Base-by-base conservation (phyloP, 1,140 invertebrate genomes). In the Centruroides vittatus region DNA sequence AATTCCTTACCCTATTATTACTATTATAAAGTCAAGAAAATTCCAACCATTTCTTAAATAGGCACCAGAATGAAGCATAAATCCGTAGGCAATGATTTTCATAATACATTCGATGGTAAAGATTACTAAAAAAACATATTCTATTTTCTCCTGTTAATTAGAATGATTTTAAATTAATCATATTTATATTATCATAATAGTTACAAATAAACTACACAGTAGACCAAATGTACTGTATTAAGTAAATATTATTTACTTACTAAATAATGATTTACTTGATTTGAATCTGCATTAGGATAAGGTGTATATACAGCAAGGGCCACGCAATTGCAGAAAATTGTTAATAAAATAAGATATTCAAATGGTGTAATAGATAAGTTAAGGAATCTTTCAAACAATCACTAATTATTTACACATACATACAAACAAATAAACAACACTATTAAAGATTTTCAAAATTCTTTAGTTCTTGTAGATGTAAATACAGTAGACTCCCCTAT, bases 41-140 rank as follows among this genome's bases (percentile, higher is more conserved):
- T 99, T 99, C 96, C 97, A 99, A 69, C 92, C 93, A 79, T 95
- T 98, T 70, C 96, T 80, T 68, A 99, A 82, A 80, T 99, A 99
- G 65, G 96, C 93, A 70, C 93, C 94, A 52, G 82, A 81, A 80
- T 99, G 96, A 76, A 93, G 85, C 64, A 94, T 81, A 79, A 99
- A 98, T 66, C 96, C 96, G 77, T 96, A 96, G 53, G 97, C 96
- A 69, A 99, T 88, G 70, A 99, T 98, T 81, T 99, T 99, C 88
- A 99, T 94, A 67, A 97, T 81, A 78, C 93, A 96, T 80, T 99
- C 96, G 65, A 88, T 82, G 51, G 94, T 98, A 81, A 99, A 99
- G 78, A 99, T 95, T 68, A 97, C 90, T 74, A 99, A 82, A 82
- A 99, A 99, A 71, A 98, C 80, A 78, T 93, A 92, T 80, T 99